Percentiles rank a stretch among this genome's conserved stretches.
These are phyloP conservation scores for Liodrosophila aerea DNA, from an alignment of 2,888 invertebrate genomes.

Conservation along the genomic window DNA sequence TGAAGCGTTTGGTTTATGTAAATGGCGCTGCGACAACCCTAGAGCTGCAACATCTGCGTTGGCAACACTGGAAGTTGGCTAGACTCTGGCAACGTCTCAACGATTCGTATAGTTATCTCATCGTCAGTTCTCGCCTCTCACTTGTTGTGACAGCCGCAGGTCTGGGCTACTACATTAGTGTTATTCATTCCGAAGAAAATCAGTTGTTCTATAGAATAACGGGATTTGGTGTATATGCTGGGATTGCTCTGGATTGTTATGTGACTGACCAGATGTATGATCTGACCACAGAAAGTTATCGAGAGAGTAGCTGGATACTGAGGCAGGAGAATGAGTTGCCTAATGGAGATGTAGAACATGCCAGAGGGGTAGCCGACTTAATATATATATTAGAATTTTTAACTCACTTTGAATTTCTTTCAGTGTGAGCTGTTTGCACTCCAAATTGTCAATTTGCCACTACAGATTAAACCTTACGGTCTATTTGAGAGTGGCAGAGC, in stretches of 20 bases:
- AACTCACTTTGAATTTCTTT: slow-evolving; percentile 21
- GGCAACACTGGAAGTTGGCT: slow-evolving; percentile 32
- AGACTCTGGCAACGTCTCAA: slow-evolving; percentile 18
- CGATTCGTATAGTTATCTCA: not conserved
- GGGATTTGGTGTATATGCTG: not conserved
- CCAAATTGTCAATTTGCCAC: slow-evolving; percentile 33
- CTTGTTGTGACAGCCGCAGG: slow-evolving; percentile 16
- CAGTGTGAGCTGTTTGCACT: slow-evolving; percentile 40
- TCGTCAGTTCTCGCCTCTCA: slow-evolving; percentile 21
- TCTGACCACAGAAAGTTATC: slow-evolving; percentile 4
- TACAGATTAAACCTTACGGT: slow-evolving; percentile 25
- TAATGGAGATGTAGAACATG: not conserved
- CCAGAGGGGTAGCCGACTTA: slow-evolving; percentile 19
- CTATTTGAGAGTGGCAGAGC: slow-evolving; percentile 17
- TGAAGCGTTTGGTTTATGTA: not conserved
- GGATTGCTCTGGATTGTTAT: slow-evolving; percentile 11
- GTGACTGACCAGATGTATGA: slow-evolving; percentile 26
- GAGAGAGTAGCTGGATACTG: slow-evolving; percentile 14
- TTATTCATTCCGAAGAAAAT: not conserved
- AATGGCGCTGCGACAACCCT: slow-evolving; percentile 6
- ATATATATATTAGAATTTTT: fast-evolving
- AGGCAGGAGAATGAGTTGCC: not conserved
- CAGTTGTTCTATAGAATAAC: not conserved
- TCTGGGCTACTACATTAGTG: slow-evolving; percentile 28
- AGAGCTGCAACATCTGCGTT: slow-evolving; percentile 37